Evolutionary conservation across 2,113 vertebrate species (phyloP).

Genomic region (Pelvicachromis taeniatus): DNA sequence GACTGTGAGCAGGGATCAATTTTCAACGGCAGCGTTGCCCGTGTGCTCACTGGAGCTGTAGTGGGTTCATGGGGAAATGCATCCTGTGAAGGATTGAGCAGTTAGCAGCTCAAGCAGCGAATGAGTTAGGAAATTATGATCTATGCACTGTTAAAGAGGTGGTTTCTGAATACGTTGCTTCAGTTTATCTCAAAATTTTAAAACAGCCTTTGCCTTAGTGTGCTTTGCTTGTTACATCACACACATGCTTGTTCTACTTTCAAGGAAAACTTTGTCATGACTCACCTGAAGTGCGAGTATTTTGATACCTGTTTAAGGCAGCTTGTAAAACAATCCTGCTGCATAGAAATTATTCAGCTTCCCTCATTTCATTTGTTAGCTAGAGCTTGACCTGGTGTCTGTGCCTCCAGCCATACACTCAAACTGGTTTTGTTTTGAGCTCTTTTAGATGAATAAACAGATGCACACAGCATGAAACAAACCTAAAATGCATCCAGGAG

Average conservation of each 20-base stretch:
- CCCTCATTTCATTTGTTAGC: not conserved
- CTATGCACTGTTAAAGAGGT: not conserved
- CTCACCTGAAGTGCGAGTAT: not conserved
- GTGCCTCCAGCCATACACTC: not conserved
- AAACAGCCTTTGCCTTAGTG: not conserved
- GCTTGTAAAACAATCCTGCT: not conserved
- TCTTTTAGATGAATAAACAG: not conserved
- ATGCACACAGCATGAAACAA: not conserved
- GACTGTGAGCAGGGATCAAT: slow-evolving; percentile 29
- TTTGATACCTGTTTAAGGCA: not conserved
- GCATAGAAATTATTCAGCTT: not conserved
- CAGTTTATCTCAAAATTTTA: not conserved
- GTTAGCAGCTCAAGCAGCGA: not conserved
- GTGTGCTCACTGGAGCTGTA: not conserved
- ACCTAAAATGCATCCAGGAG: not conserved
- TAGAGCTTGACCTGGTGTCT: not conserved
- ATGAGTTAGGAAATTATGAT: not conserved
- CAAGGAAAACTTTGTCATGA: not conserved
- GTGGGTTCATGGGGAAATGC: slow-evolving; percentile 8
- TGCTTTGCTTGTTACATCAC: not conserved
- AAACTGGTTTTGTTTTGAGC: not conserved
- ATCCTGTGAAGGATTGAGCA: not conserved
- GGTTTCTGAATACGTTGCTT: not conserved
- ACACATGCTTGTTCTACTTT: not conserved
- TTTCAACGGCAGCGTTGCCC: slow-evolving; percentile 24